These are phyloP conservation scores for Pogonognathellus flavescens DNA, from an alignment of 1,140 invertebrate genomes.

Conservation along the genomic window DNA sequence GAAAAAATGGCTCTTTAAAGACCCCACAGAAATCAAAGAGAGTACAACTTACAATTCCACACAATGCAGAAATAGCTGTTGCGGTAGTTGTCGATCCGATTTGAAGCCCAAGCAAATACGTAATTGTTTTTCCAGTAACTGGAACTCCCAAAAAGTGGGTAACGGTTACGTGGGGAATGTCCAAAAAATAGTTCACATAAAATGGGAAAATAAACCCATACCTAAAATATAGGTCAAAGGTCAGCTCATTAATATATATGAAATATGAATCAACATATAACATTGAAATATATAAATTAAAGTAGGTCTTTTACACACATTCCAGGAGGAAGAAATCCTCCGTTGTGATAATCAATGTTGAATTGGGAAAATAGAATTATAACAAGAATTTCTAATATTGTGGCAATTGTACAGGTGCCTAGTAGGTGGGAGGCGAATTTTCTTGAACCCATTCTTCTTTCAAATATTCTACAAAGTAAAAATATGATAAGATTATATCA, in stretches of 20 bases:
- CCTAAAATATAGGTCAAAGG: conserved; percentile 67
- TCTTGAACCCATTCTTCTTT: conserved; percentile 73
- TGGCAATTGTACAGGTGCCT: conserved; percentile 70
- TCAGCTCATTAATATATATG: too few relatives aligned
- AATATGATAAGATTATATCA: conserved; percentile 15
- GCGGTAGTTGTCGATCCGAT: conserved; percentile 69
- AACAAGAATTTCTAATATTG: conserved; percentile 70
- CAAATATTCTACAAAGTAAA: conserved; percentile 72
- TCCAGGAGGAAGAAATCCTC: conserved; percentile 70
- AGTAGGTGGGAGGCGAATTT: conserved; percentile 73
- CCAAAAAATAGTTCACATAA: conserved; percentile 73
- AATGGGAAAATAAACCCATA: conserved; percentile 72
- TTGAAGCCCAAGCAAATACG: conserved; percentile 74
- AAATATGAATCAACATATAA: too few relatives aligned
- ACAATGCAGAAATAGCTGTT: conserved; percentile 69
- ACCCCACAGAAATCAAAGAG: too few relatives aligned
- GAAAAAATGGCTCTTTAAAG: too few relatives aligned
- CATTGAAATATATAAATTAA: too few relatives aligned
- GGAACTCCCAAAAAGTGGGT: conserved; percentile 73
- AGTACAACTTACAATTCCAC: conserved; percentile 70
- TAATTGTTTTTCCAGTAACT: conserved; percentile 74
- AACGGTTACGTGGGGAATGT: conserved; percentile 73
- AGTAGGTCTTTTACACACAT: conserved; percentile 70
- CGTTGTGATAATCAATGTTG: conserved; percentile 69
- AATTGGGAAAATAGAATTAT: conserved; percentile 69